A percentile compares a stretch with the other conserved stretches of the same genome.
These are phyloP conservation scores for Gonatopus flavifemur DNA, from an alignment of 1,140 invertebrate species.

Conservation along the genomic window DNA sequence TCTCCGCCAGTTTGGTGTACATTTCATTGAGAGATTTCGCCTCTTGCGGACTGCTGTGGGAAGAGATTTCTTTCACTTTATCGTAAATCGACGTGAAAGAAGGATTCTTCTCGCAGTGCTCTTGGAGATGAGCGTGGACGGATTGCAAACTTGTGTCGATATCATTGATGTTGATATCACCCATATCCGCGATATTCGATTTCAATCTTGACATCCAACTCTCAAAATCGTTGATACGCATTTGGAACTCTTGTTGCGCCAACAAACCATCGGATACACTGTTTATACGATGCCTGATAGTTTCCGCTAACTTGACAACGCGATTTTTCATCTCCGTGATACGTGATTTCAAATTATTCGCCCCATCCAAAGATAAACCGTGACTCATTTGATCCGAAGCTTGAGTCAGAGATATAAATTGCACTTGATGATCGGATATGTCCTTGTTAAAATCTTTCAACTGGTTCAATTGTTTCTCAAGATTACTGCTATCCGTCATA, in stretches of 20 bases:
- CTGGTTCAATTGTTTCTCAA: constrained; percentile 72
- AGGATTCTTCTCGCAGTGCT: constrained; percentile 77
- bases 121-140: constrained; percentile 76
- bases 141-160: constrained; percentile 77
- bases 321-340: constrained; percentile 73
- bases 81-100: constrained; percentile 75
- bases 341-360: constrained; percentile 68
- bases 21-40: constrained; percentile 71
- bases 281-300: constrained; percentile 73
- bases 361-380: constrained; percentile 75
- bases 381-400: constrained; percentile 76
- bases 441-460: constrained; percentile 79
- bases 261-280: constrained; percentile 78
- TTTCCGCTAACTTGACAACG: constrained; percentile 71
- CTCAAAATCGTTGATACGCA: constrained; percentile 77
- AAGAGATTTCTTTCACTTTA: constrained; percentile 77
- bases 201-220: constrained; percentile 82
- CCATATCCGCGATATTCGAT: constrained; percentile 73
- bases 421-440: constrained; percentile 78
- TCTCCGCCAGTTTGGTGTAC: constrained; percentile 72
- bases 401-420: constrained; percentile 77
- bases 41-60: constrained; percentile 71
- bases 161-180: constrained; percentile 78
- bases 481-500: constrained; percentile 69
- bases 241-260: constrained; percentile 80